Base-by-base conservation (phyloP, 1,140 invertebrate genomes). In the Aphaenogaster floridana region DNA sequence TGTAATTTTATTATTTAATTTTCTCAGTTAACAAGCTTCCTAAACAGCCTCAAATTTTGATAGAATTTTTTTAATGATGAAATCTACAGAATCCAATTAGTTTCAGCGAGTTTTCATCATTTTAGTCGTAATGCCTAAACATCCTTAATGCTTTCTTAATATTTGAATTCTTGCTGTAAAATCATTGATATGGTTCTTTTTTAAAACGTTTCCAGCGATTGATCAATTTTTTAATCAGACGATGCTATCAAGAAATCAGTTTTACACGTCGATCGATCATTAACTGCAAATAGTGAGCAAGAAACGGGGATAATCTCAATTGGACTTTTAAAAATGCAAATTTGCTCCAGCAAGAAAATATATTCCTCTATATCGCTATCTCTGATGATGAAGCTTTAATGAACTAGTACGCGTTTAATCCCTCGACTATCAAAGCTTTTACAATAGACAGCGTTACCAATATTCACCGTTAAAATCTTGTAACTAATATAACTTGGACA, bases 301-400 rank as follows among this genome's bases (percentile, higher is more conserved):
- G 45, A 39, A 66, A 52, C 9, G 9, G 5, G 42, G 1, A 28
- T 21, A 36, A 3, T 11, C 2, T 21, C 4, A 28, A 13, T 52
- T 28, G 34, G 7, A 5, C 1, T 42, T 28, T 28, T 39, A 52
- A 80, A 68, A 66, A 80, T 80, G 34, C n/a, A 68, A 54, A 80
- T 39, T 68, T 45, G 4, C 21, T n/a, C 17, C 15, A 7, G 6
- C 17, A 36, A 66, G 63, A 52, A 48, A 52, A 80, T 28, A 81
- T n/a, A 39, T 80, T 21, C 6, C 7, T 61, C n/a, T 21, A 13
- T n/a, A 52, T 66, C 17, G 3, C 17, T 48, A 36, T 50, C 61
- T 52, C 34, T 28, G 17, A 68, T 52, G 34, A 66, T 52, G 13
- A 68, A 50, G n/a, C 11, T 80, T 68, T 34, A 68, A 80, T 34